Base-by-base conservation (phyloP, 1,140 invertebrate species). In the Araneus ventricosus region DNA sequence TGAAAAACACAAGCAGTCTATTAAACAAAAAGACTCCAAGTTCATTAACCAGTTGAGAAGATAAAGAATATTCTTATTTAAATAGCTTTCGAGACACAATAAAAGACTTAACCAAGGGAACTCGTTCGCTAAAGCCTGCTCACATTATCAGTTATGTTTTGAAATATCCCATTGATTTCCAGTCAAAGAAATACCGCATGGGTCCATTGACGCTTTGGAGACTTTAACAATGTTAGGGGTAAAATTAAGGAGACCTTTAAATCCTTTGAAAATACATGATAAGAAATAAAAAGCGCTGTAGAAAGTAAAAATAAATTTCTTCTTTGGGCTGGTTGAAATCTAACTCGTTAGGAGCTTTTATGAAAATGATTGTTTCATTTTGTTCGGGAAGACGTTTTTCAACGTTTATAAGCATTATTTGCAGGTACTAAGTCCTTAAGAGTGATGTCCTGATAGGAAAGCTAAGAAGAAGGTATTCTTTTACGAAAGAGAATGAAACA, bases 1-100 rank as follows among this genome's bases (percentile, higher is more conserved):
- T n/a, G 4, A 63, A 34, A 34, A 30, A 75, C 70, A 34, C 70
- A 75, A 14, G 0, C 22, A 22, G 14, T 59, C 84, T 34, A 30
- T 37, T 84, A 84, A 52, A 39, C 39, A 84, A 37, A 24, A 34
- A 84, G 6, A 57, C n/a, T 4, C 52, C 84, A 86, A 86, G 84
- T 86, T 86, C 84, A 86, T 86, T 86, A 86, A 86, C 84, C 84
- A 86, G 57, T 59, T 52, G 37, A 85, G 82, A 57, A 86, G 57
- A 86, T 34, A 59, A 37, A 37, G 41, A 86, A 86, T 24, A 57
- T 37, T 57, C 45, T 57, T 86, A 59, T 86, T 86, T 61, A 86
- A 86, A 86, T 86, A 84, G 80, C 80, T 39, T 57, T 59, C 57
- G 27, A 10, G 52, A 30, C 14, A 39, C 22, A 45, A 59, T 57